These are phyloP conservation scores for Astropecten irregularis DNA, from an alignment of 53 echinoderm and acorn worm species.

Conservation along the genomic window DNA sequence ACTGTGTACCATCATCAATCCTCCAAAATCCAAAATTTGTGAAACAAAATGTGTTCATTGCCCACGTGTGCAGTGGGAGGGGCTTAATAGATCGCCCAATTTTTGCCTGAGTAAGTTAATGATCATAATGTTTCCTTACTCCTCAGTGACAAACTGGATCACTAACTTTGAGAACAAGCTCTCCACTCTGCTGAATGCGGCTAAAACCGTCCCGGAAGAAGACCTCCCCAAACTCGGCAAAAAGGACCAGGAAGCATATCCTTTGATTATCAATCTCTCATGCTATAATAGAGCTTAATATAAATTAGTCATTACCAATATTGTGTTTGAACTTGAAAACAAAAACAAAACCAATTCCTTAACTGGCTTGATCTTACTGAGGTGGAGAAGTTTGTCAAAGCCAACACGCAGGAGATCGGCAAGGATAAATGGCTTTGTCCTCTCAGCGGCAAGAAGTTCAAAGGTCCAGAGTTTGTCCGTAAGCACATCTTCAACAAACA, in stretches of 20 bases:
- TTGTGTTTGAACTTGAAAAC: too few species aligned
- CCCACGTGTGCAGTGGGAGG: too few species aligned
- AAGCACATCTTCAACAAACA: conserved; percentile 99
- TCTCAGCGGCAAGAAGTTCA: conserved; percentile 98
- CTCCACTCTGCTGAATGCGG: conserved; percentile 70
- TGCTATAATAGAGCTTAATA: too few species aligned
- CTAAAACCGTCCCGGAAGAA: conserved; percentile 63
- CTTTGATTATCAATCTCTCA: too few species aligned
- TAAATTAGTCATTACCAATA: too few species aligned
- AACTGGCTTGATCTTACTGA: conserved; percentile 74
- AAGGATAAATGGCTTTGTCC: conserved; percentile 99
- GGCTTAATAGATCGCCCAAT: too few species aligned
- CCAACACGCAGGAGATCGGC: conserved; percentile 94
- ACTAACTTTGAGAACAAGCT: conserved; percentile 86
- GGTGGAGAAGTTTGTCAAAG: conserved; percentile 92
- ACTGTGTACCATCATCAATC: too few species aligned
- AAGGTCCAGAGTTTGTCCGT: conserved; percentile 97
- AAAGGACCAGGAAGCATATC: conserved; percentile 95
- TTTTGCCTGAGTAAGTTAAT: too few species aligned
- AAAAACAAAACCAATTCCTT: too few species aligned
- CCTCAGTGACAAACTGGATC: conserved; percentile 92
- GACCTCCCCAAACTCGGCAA: conserved; percentile 90
- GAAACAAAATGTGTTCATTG: too few species aligned
- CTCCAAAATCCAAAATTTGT: too few species aligned
- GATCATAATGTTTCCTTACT: too few species aligned